Base-by-base conservation (phyloP, 1,140 invertebrate genomes). In the Heliconius eleuchia region DNA sequence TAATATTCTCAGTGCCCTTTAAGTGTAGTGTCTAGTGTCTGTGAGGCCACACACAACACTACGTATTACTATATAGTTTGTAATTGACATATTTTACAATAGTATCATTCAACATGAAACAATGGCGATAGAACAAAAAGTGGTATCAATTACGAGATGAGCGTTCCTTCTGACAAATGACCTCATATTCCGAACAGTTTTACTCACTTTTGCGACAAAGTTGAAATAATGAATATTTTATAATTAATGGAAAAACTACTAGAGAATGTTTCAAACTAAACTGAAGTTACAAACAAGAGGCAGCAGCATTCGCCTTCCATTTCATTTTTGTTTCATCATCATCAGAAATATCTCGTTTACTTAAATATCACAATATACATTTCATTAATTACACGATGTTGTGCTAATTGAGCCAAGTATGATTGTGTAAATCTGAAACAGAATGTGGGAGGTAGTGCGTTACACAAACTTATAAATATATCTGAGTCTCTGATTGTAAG, bases 221-320 rank as follows among this genome's bases (percentile, higher is more conserved):
- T 66, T 66, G 13, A 66, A 66, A 66, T 66, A 66, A 66, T 30
- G 60, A 66, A 66, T 66, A 66, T 66, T 66, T 30, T 66, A 66
- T 66, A 66, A 66, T 66, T 66, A 66, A 66, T 66, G 60, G 27
- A 23, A 30, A 1, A 66, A 66, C 60, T 66, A 66, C 60, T 66
- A 11, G 27, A 27, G 60, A 30, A 23, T 57, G n/a, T 57, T 57
- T 23, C 55, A 11, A 57, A 30, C 3, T 30, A 30, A 66, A 66
- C 23, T 66, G 23, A 30, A 66, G 60, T 66, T 30, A 30, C 11
- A 27, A 66, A 66, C 23, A 66, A 66, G 16, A 66, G 55, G 55
- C 55, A 57, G 27, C 8, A 66, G 7, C 9, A 18, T 27, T 66
- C 9, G 27, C 19, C 55, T 23, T 27, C 60, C 23, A 27, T 66